Evolutionary conservation across 2,888 invertebrate species (phyloP).

Genomic region (Calephelis perditalis): DNA sequence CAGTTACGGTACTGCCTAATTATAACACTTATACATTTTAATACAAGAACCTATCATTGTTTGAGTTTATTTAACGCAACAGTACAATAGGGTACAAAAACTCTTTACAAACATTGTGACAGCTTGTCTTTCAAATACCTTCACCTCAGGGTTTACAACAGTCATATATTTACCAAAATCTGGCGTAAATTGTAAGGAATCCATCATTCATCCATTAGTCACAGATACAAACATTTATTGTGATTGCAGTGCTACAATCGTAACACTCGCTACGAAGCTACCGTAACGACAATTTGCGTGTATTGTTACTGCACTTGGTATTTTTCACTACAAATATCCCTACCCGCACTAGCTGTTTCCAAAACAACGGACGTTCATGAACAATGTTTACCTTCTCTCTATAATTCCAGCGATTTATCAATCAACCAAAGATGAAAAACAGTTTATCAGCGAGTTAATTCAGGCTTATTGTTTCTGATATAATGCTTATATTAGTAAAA

Average conservation of each 20-base stretch:
- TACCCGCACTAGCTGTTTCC: conserved; percentile 66
- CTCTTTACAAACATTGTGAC: conserved; percentile 53
- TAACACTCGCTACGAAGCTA: conserved; percentile 74
- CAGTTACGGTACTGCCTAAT: neutral
- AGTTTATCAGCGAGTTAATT: neutral
- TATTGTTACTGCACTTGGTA: conserved; percentile 66
- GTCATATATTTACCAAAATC: conserved; percentile 68
- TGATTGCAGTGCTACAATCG: conserved; percentile 73
- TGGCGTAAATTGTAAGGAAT: conserved; percentile 70
- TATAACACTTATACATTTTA: conserved; percentile 1
- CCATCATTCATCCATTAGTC: conserved; percentile 76
- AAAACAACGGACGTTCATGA: conserved; percentile 62
- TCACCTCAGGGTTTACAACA: conserved; percentile 66
- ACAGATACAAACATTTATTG: conserved; percentile 69
- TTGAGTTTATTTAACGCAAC: neutral
- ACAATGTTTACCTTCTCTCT: conserved; percentile 47
- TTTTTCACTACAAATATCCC: conserved; percentile 72
- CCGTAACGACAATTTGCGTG: conserved; percentile 74
- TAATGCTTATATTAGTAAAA: no score
- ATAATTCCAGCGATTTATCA: neutral
- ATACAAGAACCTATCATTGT: conserved; percentile 1
- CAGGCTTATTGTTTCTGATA: no score
- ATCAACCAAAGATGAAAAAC: conserved; percentile 20
- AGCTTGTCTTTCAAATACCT: conserved; percentile 58
- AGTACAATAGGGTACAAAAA: neutral